A percentile compares a stretch with the other conserved stretches of the same genome.
Conservation (phyloP, 2,888 invertebrate genomes). For the Philereme vetulata region DNA sequence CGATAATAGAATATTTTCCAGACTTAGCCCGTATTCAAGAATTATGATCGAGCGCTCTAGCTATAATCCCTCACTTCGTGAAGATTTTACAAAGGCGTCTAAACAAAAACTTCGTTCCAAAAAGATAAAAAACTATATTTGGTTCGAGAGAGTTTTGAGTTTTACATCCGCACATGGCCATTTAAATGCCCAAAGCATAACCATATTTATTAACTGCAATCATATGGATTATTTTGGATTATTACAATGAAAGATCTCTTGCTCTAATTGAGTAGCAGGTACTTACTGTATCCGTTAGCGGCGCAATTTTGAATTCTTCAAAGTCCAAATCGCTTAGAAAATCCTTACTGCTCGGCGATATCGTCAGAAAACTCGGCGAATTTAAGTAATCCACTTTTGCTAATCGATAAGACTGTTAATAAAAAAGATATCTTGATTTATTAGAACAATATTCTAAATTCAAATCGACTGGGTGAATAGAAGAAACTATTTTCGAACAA, state of each 20-base stretch:
- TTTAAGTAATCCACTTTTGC: constrained; percentile 65
- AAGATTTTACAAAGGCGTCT: too few species aligned
- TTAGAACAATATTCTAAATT: constrained; percentile 1
- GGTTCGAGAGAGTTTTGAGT: too few species aligned
- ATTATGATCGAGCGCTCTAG: too few species aligned
- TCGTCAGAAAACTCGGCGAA: constrained; percentile 56
- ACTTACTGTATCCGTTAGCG: constrained; percentile 73
- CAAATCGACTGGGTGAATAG: neutral
- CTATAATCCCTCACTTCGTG: too few species aligned
- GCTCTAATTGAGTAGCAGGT: constrained; percentile 1
- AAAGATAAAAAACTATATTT: too few species aligned
- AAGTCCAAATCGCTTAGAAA: constrained; percentile 65
- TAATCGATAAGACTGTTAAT: constrained; percentile 19
- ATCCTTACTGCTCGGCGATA: constrained; percentile 59
- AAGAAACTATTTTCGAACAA: neutral
- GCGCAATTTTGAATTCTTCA: constrained; percentile 73
- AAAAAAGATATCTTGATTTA: constrained; percentile 16
- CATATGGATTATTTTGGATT: too few species aligned
- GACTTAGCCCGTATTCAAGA: too few species aligned
- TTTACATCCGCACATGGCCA: too few species aligned
- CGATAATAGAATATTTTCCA: neutral
- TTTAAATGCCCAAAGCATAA: too few species aligned
- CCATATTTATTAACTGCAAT: too few species aligned
- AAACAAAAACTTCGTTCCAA: too few species aligned
- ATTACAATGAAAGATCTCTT: too few species aligned